These are phyloP conservation scores for Eulithis testata DNA, from an alignment of 2,888 invertebrate species.

Conservation along the genomic window DNA sequence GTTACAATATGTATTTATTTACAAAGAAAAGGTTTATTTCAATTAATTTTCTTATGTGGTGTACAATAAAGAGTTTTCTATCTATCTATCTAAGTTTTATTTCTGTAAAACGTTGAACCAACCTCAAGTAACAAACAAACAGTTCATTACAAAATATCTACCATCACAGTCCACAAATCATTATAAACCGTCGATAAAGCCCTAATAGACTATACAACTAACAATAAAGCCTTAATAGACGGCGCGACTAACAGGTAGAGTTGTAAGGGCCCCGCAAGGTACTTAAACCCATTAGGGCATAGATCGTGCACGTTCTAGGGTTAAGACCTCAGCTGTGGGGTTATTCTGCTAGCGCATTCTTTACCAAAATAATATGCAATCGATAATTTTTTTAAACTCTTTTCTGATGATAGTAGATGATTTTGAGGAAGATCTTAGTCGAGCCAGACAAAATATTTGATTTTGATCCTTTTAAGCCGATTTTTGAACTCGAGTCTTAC, in stretches of 20 bases:
- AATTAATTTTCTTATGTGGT: too few relatives aligned
- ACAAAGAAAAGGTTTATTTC: too few relatives aligned
- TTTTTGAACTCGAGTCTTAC: too few relatives aligned
- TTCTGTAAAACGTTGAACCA: too few relatives aligned
- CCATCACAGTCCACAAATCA: slow-evolving; percentile 39
- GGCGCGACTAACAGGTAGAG: slow-evolving; percentile 40
- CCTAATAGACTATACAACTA: slow-evolving; percentile 37
- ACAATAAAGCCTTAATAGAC: slow-evolving; percentile 36
- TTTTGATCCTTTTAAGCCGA: too few relatives aligned
- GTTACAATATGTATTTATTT: too few relatives aligned
- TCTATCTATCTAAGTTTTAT: too few relatives aligned
- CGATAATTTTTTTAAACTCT: too few relatives aligned
- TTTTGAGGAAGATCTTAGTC: too few relatives aligned
- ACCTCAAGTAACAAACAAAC: slow-evolving; percentile 19
- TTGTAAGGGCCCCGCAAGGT: slow-evolving; percentile 38
- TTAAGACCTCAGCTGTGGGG: slow-evolving; percentile 37
- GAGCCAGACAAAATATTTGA: too few relatives aligned
- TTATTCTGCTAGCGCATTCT: slow-evolving; percentile 34
- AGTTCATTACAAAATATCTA: slow-evolving; percentile 39
- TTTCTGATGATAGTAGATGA: too few relatives aligned
- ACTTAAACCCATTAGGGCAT: slow-evolving; percentile 47
- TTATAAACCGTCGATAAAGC: slow-evolving; percentile 36
- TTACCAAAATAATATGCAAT: not conserved
- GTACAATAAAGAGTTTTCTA: too few relatives aligned
- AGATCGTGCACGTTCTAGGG: slow-evolving; percentile 44